Evolutionary conservation across 2,888 invertebrate species (phyloP), one percentile per base, ranked within the genome.

Genomic region (Meganola albula): DNA sequence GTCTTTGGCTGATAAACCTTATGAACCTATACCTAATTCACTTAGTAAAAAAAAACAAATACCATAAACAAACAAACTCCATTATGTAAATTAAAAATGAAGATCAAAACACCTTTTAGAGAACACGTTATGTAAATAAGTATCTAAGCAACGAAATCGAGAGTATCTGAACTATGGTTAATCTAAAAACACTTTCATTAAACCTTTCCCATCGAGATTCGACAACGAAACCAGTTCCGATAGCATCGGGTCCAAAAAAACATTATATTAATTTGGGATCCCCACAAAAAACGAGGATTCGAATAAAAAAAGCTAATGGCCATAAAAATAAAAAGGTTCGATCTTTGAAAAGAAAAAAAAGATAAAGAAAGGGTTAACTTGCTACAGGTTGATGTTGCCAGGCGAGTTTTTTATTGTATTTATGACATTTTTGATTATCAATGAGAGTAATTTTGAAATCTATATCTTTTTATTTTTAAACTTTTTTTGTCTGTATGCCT

Each of bases 221-320:
- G 53, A 45, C 48, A 51, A 53, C 51, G 22, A 62, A 79, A 82
- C 83, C 74, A 52, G 83, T 80, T 76, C 38, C 44, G 67, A 76
- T 77, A 70, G 52, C 58, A 68, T 72, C 73, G 53, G 55, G 53
- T 45, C 38, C 44, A 64, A 75, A 79, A 78, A 80, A 79, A 74
- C 71, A 72, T 73, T 70, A 78, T 83, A 83, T 85, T 85, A 84
- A 85, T 85, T 85, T 83, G 84, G 82, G 79, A 74, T 76, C 69
- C 63, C 72, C 79, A 83, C 77, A 83, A 84, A 85, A 84, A 85
- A 80, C 72, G 74, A 75, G 63, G 76, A 79, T 73, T 67, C 66
- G 70, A 70, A 56, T 60, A 78, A 84, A 85, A 82, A 84, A 77
- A 82, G 70, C 73, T 82, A 84, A 84, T 85, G 84, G 82, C 79